Percentiles rank a stretch among this genome's conserved stretches.
phyloP scores from a whole-genome alignment of 2,888 invertebrate species.

The Habroteleia sp. region DNA sequence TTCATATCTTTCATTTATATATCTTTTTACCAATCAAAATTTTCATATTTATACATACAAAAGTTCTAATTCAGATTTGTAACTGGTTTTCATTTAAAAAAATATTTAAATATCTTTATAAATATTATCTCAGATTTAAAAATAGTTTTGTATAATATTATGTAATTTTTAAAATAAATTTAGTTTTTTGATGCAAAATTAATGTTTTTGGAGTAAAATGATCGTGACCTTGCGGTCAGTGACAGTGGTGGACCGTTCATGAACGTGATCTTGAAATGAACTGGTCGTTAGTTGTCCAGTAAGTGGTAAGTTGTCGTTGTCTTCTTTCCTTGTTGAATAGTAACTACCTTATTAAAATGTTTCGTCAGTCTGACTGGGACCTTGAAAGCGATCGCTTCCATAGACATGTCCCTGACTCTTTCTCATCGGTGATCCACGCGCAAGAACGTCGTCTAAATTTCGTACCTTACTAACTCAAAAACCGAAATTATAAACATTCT shows the following conservation, averaged over 20 bases:
- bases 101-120: too few species aligned
- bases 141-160: too few species aligned
- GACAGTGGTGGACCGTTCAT: slow-evolving; percentile 73
- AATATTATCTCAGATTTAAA: too few species aligned
- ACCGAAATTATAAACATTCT: not conserved
- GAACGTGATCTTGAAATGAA: slow-evolving; percentile 78
- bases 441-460: slow-evolving; percentile 45
- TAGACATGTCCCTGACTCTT: slow-evolving; percentile 70
- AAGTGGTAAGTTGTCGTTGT: slow-evolving; percentile 70
- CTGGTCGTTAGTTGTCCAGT: slow-evolving; percentile 73
- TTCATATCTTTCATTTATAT: too few species aligned
- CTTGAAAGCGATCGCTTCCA: slow-evolving; percentile 70
- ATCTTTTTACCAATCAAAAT: too few species aligned
- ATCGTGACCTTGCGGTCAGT: slow-evolving; percentile 75
- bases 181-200: too few species aligned
- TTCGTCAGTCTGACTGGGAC: slow-evolving; percentile 73
- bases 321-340: slow-evolving; percentile 75
- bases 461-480: slow-evolving; percentile 15
- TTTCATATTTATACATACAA: too few species aligned
- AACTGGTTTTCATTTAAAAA: too few species aligned
- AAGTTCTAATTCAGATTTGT: too few species aligned
- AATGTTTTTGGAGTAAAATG: too few species aligned
- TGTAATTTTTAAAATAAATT: too few species aligned
- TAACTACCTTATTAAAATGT: slow-evolving; percentile 72
- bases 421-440: slow-evolving; percentile 67